A percentile compares a stretch with the other conserved stretches of the same genome.
Evolutionary conservation across 2,113 vertebrate species (phyloP).

Genomic region (Syrrhaptes paradoxus): DNA sequence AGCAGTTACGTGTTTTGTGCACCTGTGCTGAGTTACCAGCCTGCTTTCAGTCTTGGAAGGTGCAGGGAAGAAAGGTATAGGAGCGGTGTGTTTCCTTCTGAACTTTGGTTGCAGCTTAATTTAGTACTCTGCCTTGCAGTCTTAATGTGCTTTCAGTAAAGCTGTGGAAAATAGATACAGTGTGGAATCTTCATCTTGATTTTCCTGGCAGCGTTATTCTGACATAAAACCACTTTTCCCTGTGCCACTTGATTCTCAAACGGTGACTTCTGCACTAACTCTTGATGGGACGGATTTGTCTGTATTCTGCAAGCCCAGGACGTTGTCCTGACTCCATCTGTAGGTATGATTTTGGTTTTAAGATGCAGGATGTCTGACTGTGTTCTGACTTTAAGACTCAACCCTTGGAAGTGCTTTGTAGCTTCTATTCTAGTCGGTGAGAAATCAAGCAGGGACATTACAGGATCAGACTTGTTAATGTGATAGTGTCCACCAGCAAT

Average conservation of each 20-base stretch:
- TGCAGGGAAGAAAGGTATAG: not conserved
- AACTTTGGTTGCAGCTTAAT: not conserved
- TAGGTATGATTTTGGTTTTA: rapidly evolving
- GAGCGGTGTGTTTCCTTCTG: not conserved
- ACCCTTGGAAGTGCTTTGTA: not conserved
- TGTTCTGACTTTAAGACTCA: not conserved
- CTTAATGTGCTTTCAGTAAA: not conserved
- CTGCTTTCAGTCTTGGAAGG: not conserved
- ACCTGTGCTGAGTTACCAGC: not conserved
- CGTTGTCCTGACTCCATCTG: not conserved
- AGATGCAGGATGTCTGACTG: not conserved
- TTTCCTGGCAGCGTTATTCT: not conserved
- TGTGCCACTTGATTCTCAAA: not conserved
- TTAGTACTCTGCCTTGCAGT: not conserved
- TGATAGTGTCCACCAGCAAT: not conserved
- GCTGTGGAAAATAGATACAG: not conserved
- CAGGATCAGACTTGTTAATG: not conserved
- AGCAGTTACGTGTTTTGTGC: not conserved
- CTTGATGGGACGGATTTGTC: not conserved
- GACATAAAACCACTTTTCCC: not conserved
- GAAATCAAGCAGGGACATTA: not conserved
- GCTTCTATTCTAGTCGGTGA: not conserved
- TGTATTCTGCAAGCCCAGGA: not conserved
- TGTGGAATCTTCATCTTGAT: not conserved
- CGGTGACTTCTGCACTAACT: not conserved